Percentiles rank a stretch among this genome's conserved stretches.
Conservation (phyloP, 1,140 invertebrate species). For the Ceratina calcarata region DNA sequence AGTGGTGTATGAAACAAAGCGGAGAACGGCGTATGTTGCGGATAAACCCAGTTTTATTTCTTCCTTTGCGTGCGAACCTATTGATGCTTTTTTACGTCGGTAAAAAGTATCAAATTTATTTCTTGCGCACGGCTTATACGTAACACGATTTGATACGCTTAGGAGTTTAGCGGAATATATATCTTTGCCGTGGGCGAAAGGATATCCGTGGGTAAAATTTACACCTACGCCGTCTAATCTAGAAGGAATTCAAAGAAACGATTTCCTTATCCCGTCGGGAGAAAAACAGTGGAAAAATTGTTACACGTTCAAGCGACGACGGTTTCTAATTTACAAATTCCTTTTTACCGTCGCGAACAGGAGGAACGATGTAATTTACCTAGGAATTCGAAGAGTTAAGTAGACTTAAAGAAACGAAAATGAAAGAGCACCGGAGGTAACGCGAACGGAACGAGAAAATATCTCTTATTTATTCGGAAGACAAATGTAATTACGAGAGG, state of each 20-base stretch:
- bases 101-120: too few relatives aligned
- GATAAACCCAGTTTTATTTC: too few relatives aligned
- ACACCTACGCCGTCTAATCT: too few relatives aligned
- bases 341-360: not conserved
- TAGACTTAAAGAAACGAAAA: conserved; percentile 5
- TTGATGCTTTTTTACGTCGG: too few relatives aligned
- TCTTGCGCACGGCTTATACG: too few relatives aligned
- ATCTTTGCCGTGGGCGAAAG: too few relatives aligned
- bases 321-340: not conserved
- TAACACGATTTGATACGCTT: too few relatives aligned
- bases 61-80: too few relatives aligned
- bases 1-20: not conserved
- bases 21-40: not conserved
- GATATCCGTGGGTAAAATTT: too few relatives aligned
- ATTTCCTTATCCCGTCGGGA: too few relatives aligned
- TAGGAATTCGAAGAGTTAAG: not conserved
- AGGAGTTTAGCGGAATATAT: too few relatives aligned
- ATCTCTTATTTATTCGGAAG: conserved; percentile 26
- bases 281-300: not conserved
- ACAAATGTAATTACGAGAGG: conserved; percentile 33
- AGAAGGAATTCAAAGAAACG: too few relatives aligned
- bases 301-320: not conserved
- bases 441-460: not conserved
- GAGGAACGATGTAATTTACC: not conserved
- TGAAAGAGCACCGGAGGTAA: not conserved